phyloP scores from a whole-genome alignment of 2,888 invertebrate genomes.

The Acrobasis repandana region DNA sequence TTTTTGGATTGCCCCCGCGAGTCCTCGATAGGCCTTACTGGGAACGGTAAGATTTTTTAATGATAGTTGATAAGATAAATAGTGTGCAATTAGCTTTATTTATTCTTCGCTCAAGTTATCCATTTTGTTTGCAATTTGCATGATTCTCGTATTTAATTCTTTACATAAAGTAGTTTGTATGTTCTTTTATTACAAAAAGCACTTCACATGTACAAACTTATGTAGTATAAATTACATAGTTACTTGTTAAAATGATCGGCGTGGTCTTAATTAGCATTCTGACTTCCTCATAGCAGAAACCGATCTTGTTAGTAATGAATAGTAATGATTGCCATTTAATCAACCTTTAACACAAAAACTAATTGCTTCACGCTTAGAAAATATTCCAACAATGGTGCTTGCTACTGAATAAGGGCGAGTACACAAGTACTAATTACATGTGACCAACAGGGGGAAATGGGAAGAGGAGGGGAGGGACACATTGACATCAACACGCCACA shows the following conservation, averaged over 20 bases:
- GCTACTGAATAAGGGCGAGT: not conserved
- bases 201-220: not conserved
- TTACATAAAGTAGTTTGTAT: not conserved
- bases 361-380: conserved; percentile 15
- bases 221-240: not conserved
- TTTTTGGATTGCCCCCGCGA: conserved; percentile 78
- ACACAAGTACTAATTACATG: not conserved
- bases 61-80: conserved; percentile 15
- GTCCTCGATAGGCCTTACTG: conserved; percentile 75
- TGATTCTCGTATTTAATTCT: not conserved
- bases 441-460: not conserved
- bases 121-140: not conserved
- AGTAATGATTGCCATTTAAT: conserved; percentile 13
- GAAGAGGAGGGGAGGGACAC: not conserved
- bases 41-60: conserved; percentile 69
- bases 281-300: conserved; percentile 13
- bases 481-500: not conserved
- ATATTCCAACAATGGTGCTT: not conserved
- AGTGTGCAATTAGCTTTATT: conserved; percentile 25
- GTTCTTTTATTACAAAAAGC: too few relatives aligned
- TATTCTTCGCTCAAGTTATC: not conserved
- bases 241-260: not conserved
- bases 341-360: conserved; percentile 11
- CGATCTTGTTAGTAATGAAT: not conserved
- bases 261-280: conserved; percentile 3